phyloP scores from a whole-genome alignment of 2,113 vertebrate species.

The Zosterops pallidus region DNA sequence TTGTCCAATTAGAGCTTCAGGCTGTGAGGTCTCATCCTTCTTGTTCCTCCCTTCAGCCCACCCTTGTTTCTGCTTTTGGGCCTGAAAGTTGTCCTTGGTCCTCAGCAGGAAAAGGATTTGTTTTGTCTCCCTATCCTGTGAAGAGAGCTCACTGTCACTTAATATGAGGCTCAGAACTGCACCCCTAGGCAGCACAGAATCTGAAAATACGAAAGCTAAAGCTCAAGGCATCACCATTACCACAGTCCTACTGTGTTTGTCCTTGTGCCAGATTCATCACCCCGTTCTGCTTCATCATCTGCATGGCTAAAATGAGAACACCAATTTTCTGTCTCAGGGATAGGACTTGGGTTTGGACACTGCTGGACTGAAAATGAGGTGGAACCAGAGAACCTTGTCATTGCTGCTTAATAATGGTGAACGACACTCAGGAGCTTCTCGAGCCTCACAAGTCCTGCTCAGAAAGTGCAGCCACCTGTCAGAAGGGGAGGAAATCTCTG shows the following conservation, averaged over 20 bases:
- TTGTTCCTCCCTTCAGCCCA: no score
- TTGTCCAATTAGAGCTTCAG: no score
- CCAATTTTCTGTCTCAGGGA: neutral
- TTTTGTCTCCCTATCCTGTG: no score
- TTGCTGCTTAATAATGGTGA: neutral
- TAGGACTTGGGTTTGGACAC: rapidly evolving
- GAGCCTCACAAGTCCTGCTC: neutral
- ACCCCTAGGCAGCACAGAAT: no score
- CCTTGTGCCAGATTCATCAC: neutral
- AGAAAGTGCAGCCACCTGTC: neutral
- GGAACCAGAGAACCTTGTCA: neutral
- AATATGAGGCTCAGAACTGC: no score
- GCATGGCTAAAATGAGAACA: neutral
- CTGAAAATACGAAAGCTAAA: no score
- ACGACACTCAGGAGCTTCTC: neutral
- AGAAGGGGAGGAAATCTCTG: neutral
- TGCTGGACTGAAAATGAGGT: neutral
- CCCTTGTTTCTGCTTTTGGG: no score
- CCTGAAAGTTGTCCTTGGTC: no score
- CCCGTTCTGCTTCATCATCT: neutral
- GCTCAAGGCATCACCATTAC: neutral
- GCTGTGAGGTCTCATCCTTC: no score
- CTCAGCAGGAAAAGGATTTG: no score
- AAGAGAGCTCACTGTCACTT: no score
- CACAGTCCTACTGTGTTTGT: neutral